Evolutionary conservation across 2,113 vertebrate species (phyloP).

Genomic region (Ascaphus truei): DNA sequence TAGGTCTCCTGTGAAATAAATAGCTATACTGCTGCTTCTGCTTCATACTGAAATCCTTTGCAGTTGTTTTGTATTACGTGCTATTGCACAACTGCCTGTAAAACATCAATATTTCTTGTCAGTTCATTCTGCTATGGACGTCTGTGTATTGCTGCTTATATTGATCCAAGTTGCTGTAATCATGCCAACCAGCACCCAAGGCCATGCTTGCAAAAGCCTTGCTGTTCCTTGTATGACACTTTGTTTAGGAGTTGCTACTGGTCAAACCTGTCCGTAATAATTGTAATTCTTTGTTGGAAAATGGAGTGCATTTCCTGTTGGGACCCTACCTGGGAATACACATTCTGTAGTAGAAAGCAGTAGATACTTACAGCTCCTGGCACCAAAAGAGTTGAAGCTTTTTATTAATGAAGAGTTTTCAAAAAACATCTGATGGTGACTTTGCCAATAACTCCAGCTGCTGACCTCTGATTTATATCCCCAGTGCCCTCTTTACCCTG

Average conservation of each 20-base stretch:
- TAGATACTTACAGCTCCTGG: too few relatives aligned
- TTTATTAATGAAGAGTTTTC: too few relatives aligned
- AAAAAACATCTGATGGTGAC: too few relatives aligned
- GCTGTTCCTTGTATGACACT: neutral
- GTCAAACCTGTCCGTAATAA: conserved; percentile 13
- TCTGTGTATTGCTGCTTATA: conserved; percentile 18
- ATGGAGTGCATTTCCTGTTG: neutral
- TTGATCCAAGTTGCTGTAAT: neutral
- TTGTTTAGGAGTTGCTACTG: neutral
- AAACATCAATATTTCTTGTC: conserved; percentile 12
- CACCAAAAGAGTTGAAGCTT: too few relatives aligned
- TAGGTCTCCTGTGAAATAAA: neutral
- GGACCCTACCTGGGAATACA: neutral
- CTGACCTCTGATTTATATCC: too few relatives aligned
- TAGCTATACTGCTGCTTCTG: neutral
- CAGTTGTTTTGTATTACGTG: conserved; percentile 3
- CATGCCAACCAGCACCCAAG: conserved; percentile 2
- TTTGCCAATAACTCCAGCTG: too few relatives aligned
- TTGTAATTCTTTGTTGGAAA: conserved; percentile 25
- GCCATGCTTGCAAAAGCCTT: neutral
- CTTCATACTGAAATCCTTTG: too few relatives aligned
- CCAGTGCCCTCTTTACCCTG: too few relatives aligned
- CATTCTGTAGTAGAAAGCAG: neutral
- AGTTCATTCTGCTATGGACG: conserved; percentile 2
- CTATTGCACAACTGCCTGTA: neutral